A percentile compares a stretch with the other conserved stretches of the same genome.
phyloP scores from a whole-genome alignment of 2,113 vertebrate genomes.

The Halichoeres trimaculatus region DNA sequence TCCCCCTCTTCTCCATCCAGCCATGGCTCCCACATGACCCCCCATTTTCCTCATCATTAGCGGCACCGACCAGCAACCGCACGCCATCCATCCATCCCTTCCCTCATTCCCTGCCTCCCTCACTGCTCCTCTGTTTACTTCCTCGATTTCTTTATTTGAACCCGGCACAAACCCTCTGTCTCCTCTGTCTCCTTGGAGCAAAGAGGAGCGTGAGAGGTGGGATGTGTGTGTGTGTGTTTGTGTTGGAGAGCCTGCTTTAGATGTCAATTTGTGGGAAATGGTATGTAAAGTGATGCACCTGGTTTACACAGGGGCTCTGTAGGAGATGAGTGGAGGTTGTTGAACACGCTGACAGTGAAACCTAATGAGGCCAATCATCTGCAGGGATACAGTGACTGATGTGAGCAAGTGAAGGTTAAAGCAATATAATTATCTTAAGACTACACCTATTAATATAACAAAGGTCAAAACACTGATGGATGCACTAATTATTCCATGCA shows the following conservation, averaged over 20 bases:
- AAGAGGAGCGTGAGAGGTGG: not conserved
- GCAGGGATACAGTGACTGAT: not conserved
- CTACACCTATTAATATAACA: not conserved
- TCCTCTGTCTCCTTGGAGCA: conserved; percentile 38
- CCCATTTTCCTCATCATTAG: conserved; percentile 80
- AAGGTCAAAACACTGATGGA: conserved; percentile 2
- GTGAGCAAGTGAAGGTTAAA: not conserved
- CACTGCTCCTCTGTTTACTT: conserved; percentile 66
- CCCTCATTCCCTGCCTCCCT: conserved; percentile 47
- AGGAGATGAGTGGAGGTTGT: conserved; percentile 28
- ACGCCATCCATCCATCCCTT: conserved; percentile 38
- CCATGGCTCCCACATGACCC: conserved; percentile 70
- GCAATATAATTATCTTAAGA: conserved; percentile 9
- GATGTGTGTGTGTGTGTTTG: not conserved
- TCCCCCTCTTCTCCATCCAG: conserved; percentile 56
- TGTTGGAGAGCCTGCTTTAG: conserved; percentile 8
- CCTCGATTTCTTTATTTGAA: conserved; percentile 68
- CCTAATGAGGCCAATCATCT: conserved; percentile 26
- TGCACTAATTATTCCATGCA: not conserved
- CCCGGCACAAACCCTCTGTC: conserved; percentile 36
- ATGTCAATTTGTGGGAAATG: conserved; percentile 44
- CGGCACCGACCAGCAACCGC: conserved; percentile 51
- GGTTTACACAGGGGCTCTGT: conserved; percentile 14
- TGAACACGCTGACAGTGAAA: conserved; percentile 15
- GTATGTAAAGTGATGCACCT: conserved; percentile 38